Evolutionary conservation across 2,797 vertebrate species (phyloP).

Genomic region (Ceyx erithaca): DNA sequence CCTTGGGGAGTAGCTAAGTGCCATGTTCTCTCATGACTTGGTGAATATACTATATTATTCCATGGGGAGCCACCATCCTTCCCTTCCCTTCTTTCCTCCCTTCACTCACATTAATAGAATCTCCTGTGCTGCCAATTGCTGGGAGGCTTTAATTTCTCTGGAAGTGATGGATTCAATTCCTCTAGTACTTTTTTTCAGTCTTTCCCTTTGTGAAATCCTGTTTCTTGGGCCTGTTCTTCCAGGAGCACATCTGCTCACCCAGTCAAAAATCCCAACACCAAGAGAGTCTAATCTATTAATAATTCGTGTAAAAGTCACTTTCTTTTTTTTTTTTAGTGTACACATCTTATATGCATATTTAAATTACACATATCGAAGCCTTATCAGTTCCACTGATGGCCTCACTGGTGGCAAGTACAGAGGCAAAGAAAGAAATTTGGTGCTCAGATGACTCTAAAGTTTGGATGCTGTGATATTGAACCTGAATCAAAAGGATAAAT

Average conservation of each 20-base stretch:
- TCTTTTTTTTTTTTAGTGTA: neutral
- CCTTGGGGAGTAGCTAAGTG: neutral
- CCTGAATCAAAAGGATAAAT: neutral
- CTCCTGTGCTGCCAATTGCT: neutral
- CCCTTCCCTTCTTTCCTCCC: neutral
- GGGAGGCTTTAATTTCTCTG: neutral
- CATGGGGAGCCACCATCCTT: neutral
- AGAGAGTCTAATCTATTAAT: neutral
- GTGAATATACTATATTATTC: neutral
- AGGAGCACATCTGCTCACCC: neutral
- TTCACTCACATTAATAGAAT: neutral
- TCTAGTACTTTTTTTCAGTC: neutral
- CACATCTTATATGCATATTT: neutral
- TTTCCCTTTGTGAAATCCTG: neutral
- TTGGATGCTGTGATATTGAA: neutral
- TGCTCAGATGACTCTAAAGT: neutral
- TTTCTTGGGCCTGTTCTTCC: neutral
- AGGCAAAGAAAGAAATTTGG: neutral
- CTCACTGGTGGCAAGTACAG: neutral
- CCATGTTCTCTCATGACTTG: fast-evolving
- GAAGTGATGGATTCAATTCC: neutral
- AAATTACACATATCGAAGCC: neutral
- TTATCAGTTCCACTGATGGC: neutral
- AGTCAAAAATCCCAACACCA: neutral
- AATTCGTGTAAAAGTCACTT: neutral